These are phyloP conservation scores for Cromileptes altivelis DNA, from an alignment of 2,113 vertebrate species.

Conservation along the genomic window DNA sequence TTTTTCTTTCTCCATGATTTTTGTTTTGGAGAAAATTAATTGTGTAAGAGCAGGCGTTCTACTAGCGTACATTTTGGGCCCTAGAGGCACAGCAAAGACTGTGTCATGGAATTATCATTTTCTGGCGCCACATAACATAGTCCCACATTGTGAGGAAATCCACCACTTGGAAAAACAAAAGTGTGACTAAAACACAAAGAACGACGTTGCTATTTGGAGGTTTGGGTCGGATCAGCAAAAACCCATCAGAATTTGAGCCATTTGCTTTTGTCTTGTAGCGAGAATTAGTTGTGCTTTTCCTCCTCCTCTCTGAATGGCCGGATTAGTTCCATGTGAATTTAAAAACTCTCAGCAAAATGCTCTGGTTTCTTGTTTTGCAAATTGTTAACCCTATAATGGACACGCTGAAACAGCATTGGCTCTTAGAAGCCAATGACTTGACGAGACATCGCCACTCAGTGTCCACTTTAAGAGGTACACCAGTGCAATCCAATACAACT, in stretches of 20 bases:
- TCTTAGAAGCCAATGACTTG: neutral
- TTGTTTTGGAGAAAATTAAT: slow-evolving; percentile 47
- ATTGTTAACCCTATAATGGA: slow-evolving; percentile 39
- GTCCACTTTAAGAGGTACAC: neutral
- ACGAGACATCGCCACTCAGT: neutral
- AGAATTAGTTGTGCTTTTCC: slow-evolving; percentile 44
- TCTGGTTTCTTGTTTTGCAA: slow-evolving; percentile 10
- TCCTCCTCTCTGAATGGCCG: slow-evolving; percentile 44
- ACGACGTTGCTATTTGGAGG: slow-evolving; percentile 57
- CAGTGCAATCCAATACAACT: neutral
- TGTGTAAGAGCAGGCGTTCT: slow-evolving; percentile 38
- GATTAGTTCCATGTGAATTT: slow-evolving; percentile 44
- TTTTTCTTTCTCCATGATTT: slow-evolving; percentile 26
- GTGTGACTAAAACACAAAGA: slow-evolving; percentile 59
- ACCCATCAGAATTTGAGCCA: slow-evolving; percentile 48
- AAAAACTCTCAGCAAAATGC: slow-evolving; percentile 28
- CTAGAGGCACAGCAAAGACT: slow-evolving; percentile 51
- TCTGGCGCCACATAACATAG: slow-evolving; percentile 45
- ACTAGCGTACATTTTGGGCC: slow-evolving; percentile 24
- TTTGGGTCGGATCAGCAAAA: slow-evolving; percentile 42
- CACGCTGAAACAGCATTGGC: slow-evolving; percentile 2
- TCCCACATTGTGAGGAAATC: slow-evolving; percentile 39
- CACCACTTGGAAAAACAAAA: slow-evolving; percentile 35
- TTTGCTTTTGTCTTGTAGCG: slow-evolving; percentile 46
- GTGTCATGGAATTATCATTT: slow-evolving; percentile 59